These are phyloP conservation scores for Polylopha cassiicola DNA, from an alignment of 2,888 invertebrate species.

Conservation along the genomic window DNA sequence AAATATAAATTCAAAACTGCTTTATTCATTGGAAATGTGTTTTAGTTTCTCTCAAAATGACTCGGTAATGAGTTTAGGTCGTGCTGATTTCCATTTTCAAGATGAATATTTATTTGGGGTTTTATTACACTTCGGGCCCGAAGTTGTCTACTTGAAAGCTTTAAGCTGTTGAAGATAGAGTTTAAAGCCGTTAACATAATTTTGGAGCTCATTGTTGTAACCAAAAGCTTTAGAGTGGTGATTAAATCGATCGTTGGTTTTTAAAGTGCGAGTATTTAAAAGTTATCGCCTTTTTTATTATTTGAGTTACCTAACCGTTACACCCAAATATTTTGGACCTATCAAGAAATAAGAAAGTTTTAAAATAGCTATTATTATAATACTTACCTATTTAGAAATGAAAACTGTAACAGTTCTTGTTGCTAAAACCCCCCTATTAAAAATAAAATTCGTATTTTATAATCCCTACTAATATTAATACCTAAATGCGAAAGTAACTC, in stretches of 20 bases:
- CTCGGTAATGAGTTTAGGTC: constrained; percentile 24
- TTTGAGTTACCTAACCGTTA: too few species aligned
- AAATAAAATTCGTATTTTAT: too few species aligned
- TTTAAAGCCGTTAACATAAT: constrained; percentile 22
- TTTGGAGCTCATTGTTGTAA: constrained; percentile 20
- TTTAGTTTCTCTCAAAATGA: constrained; percentile 26
- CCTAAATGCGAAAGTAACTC: too few species aligned
- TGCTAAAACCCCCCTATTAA: too few species aligned
- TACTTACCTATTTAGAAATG: too few species aligned
- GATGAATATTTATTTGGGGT: constrained; percentile 25
- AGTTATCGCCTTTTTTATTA: constrained; percentile 7
- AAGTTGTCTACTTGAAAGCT: constrained; percentile 17
- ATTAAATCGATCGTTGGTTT: constrained; percentile 16
- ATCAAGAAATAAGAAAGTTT: too few species aligned
- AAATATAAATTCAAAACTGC: constrained; percentile 12
- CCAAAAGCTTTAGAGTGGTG: constrained; percentile 17
- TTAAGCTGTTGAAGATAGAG: constrained; percentile 15
- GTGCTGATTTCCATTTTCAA: constrained; percentile 26
- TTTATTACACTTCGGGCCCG: constrained; percentile 16
- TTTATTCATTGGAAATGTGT: constrained; percentile 24
- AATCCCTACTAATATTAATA: too few species aligned
- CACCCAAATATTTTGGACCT: not conserved
- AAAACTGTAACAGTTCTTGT: too few species aligned
- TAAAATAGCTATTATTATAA: too few species aligned
- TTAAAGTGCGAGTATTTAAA: constrained; percentile 6